Conservation (phyloP, 2,888 invertebrate genomes). For the Abscondita cerata region DNA sequence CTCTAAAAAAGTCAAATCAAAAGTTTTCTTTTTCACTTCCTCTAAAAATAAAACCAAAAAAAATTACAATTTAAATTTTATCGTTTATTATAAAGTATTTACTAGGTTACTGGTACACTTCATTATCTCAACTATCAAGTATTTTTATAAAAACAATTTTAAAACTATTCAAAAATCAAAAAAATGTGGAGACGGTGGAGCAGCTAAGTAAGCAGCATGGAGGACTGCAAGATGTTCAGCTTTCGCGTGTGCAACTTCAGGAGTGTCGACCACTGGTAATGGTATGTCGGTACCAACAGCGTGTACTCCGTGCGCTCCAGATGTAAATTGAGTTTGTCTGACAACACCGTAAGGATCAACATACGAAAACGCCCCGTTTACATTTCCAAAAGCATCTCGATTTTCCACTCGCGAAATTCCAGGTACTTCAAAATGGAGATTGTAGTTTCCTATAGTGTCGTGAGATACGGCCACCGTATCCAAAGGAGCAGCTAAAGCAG, state of each 20-base stretch:
- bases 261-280: slow-evolving; percentile 41
- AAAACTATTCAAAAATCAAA: slow-evolving; percentile 1
- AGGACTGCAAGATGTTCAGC: slow-evolving; percentile 36
- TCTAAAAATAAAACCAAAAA: too few species aligned
- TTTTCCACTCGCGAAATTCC: slow-evolving; percentile 39
- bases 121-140: too few species aligned
- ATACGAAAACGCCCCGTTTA: slow-evolving; percentile 40
- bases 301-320: slow-evolving; percentile 38
- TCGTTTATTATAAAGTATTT: too few species aligned
- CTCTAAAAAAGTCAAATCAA: too few species aligned
- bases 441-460: slow-evolving; percentile 42
- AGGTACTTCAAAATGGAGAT: slow-evolving; percentile 33
- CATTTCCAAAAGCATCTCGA: slow-evolving; percentile 37
- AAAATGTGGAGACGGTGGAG: slow-evolving; percentile 16
- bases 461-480: slow-evolving; percentile 33
- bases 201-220: slow-evolving; percentile 17
- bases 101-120: too few species aligned
- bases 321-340: slow-evolving; percentile 33
- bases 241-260: slow-evolving; percentile 43
- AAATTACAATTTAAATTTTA: too few species aligned
- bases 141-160: too few species aligned
- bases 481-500: slow-evolving; percentile 21
- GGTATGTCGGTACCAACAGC: slow-evolving; percentile 38
- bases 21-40: too few species aligned
- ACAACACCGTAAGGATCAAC: slow-evolving; percentile 37